Percentiles rank a stretch among this genome's conserved stretches.
Conservation (phyloP, 2,888 invertebrate genomes). For the Steromphala cineraria region DNA sequence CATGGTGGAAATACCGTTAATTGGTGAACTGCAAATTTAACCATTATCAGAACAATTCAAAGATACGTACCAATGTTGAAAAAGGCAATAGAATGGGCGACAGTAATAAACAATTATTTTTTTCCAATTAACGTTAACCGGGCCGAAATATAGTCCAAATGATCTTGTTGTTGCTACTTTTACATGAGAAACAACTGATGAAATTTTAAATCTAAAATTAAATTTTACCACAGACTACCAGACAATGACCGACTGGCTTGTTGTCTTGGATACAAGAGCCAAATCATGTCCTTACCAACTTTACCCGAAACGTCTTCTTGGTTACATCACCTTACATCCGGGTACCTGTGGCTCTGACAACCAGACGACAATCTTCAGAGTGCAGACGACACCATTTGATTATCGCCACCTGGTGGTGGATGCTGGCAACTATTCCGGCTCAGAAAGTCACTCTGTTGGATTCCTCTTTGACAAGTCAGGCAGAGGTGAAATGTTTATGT, state of each 20-base stretch:
- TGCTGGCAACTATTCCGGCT: neutral
- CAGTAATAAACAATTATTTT: no score
- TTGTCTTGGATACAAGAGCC: neutral
- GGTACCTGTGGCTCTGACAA: neutral
- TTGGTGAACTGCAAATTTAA: no score
- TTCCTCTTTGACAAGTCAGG: slow-evolving; percentile 14
- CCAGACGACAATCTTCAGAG: neutral
- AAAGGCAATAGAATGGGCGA: no score
- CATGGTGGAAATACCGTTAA: no score
- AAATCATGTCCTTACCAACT: slow-evolving; percentile 3
- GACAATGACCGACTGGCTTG: neutral
- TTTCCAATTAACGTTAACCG: no score
- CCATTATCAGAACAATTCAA: no score
- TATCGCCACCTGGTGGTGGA: neutral
- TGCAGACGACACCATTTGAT: slow-evolving; percentile 7
- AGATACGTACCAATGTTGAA: no score
- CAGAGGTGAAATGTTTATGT: neutral
- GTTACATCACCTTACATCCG: slow-evolving; percentile 7
- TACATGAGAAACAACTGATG: neutral
- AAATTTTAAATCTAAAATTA: neutral
- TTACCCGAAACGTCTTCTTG: neutral
- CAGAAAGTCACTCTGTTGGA: neutral
- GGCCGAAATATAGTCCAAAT: no score
- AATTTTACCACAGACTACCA: neutral
- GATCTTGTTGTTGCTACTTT: neutral